These are phyloP conservation scores for Folsomia manolachei DNA, from an alignment of 2,888 invertebrate genomes.

Conservation along the genomic window DNA sequence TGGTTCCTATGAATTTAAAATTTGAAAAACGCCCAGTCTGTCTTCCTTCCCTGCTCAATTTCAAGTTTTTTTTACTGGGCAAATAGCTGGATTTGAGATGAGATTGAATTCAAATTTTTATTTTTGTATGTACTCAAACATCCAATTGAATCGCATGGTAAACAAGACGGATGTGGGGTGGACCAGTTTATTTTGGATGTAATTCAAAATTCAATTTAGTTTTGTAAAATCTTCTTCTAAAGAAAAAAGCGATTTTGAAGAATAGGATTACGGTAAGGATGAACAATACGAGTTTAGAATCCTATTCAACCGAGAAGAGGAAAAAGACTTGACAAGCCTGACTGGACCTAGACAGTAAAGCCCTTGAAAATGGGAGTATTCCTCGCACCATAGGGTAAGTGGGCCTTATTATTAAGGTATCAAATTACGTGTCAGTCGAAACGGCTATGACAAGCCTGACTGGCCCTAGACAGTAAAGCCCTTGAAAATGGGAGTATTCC, in stretches of 20 bases:
- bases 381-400: not conserved
- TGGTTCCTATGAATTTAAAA: constrained; percentile 1
- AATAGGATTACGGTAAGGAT: too few relatives aligned
- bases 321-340: not conserved
- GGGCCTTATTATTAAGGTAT: constrained; percentile 22
- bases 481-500: constrained; percentile 7
- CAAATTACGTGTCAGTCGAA: constrained; percentile 19
- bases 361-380: constrained; percentile 8
- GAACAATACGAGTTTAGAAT: too few relatives aligned
- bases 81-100: too few relatives aligned
- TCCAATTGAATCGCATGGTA: too few relatives aligned
- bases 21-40: constrained; percentile 2
- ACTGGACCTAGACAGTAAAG: constrained; percentile 8
- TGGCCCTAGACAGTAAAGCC: constrained; percentile 8
- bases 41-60: not conserved
- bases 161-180: too few relatives aligned
- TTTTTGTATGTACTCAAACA: too few relatives aligned
- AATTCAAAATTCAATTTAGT: too few relatives aligned
- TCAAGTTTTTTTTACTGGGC: not conserved
- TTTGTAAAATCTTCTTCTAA: too few relatives aligned
- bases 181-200: too few relatives aligned
- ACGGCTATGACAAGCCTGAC: not conserved
- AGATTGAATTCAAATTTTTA: too few relatives aligned
- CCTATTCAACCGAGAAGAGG: too few relatives aligned
- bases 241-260: too few relatives aligned